A percentile compares a stretch with the other conserved stretches of the same genome.
phyloP scores from a whole-genome alignment of 2,888 invertebrate species.

The Noctua fimbriata region DNA sequence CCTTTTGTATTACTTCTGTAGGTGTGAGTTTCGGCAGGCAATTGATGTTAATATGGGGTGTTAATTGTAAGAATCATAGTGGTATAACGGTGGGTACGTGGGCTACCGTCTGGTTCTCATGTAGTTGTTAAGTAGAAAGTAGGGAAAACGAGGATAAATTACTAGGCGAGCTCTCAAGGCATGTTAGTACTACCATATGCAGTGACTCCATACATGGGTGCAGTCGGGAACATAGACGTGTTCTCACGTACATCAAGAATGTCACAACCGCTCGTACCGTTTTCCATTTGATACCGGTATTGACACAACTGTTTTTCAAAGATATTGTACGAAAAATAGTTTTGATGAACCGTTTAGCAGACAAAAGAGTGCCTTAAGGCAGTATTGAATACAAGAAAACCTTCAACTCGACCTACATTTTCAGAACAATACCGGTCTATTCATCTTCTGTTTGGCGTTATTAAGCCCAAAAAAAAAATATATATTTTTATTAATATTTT shows the following conservation, averaged over 20 bases:
- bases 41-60: conserved; percentile 45
- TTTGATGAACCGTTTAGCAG: conserved; percentile 9
- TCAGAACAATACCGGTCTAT: neutral
- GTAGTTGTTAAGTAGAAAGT: conserved; percentile 77
- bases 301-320: conserved; percentile 61
- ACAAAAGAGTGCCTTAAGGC: conserved; percentile 10
- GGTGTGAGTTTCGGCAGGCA: conserved; percentile 35
- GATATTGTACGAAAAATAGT: conserved; percentile 36
- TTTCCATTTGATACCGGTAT: conserved; percentile 69
- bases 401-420: conserved; percentile 4
- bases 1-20: conserved; percentile 45
- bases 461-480: neutral
- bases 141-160: conserved; percentile 77
- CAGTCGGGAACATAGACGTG: conserved; percentile 74
- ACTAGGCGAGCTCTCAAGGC: conserved; percentile 65
- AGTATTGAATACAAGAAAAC: neutral
- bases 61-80: conserved; percentile 52
- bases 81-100: conserved; percentile 25
- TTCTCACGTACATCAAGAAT: conserved; percentile 81
- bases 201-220: conserved; percentile 78
- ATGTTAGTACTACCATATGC: conserved; percentile 77
- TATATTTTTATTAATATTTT: neutral
- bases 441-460: neutral
- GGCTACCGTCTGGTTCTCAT: conserved; percentile 57
- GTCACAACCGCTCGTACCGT: conserved; percentile 67